Conservation (phyloP, 2,888 invertebrate genomes). For the Chesias legatella region DNA sequence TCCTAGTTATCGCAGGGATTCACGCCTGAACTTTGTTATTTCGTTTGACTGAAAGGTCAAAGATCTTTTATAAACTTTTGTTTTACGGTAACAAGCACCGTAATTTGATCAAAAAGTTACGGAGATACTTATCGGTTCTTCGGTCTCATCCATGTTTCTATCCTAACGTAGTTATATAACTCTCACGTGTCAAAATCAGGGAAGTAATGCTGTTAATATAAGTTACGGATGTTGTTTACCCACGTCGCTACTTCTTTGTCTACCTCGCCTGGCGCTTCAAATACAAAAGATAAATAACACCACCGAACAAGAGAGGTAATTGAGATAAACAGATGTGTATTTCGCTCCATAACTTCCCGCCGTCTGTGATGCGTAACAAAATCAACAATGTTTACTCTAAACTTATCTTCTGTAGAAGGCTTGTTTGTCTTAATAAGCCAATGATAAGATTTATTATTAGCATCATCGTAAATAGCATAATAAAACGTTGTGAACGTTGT, state of each 20-base stretch:
- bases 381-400: conserved; percentile 58
- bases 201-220: conserved; percentile 61
- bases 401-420: conserved; percentile 34
- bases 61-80: conserved; percentile 44
- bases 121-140: conserved; percentile 38
- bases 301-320: conserved; percentile 67
- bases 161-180: conserved; percentile 49
- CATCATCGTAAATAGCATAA: conserved; percentile 48
- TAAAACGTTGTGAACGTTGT: conserved; percentile 26
- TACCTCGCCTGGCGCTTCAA: conserved; percentile 54
- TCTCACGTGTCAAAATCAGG: conserved; percentile 61
- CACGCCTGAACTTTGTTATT: conserved; percentile 53
- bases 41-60: conserved; percentile 44
- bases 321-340: conserved; percentile 72
- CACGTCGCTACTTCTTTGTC: conserved; percentile 66
- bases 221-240: conserved; percentile 59
- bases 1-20: conserved; percentile 62
- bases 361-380: conserved; percentile 59
- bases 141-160: conserved; percentile 36
- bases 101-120: conserved; percentile 43
- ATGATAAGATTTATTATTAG: conserved; percentile 17
- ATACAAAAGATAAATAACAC: conserved; percentile 72
- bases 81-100: conserved; percentile 35
- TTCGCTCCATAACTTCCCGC: conserved; percentile 62
- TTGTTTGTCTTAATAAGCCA: conserved; percentile 12